A percentile compares a stretch with the other conserved stretches of the same genome.
Conservation (phyloP, 2,113 vertebrate genomes). For the Silurus meridionalis region DNA sequence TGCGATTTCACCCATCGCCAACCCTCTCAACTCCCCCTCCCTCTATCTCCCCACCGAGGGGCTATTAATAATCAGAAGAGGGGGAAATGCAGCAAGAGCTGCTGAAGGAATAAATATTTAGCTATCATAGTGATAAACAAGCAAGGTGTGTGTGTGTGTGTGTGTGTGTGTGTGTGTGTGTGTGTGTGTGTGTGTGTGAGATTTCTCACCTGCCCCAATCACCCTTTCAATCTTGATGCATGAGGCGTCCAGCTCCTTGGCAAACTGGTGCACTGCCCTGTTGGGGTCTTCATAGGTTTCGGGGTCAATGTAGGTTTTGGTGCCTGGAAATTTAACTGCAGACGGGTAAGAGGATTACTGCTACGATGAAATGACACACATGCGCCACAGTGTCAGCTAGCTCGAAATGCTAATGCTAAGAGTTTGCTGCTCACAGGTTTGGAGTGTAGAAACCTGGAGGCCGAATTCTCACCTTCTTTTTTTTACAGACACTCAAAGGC, state of each 20-base stretch:
- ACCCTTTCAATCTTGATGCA: slow-evolving; percentile 99
- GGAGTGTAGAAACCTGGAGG: background rate
- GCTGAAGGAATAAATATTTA: slow-evolving; percentile 84
- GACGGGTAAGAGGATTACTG: slow-evolving; percentile 97
- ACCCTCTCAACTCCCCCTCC: background rate
- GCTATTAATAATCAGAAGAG: slow-evolving; percentile 59
- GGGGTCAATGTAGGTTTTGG: slow-evolving; percentile 99
- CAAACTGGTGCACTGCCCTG: slow-evolving; percentile 99
- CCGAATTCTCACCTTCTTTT: no score
- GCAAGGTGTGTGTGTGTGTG: slow-evolving; percentile 50
- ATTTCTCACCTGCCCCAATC: slow-evolving; percentile 94
- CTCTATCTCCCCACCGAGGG: slow-evolving; percentile 46
- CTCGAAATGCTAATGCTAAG: background rate
- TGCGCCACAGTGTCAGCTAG: slow-evolving; percentile 62
- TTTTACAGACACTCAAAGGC: no score
- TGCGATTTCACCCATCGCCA: slow-evolving; percentile 47
- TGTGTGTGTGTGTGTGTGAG: background rate
- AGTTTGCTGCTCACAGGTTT: background rate
- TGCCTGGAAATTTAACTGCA: slow-evolving; percentile 99
- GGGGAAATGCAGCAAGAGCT: slow-evolving; percentile 61
- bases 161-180: background rate
- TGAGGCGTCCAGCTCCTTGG: slow-evolving; percentile 99
- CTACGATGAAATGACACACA: slow-evolving; percentile 82
- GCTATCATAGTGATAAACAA: slow-evolving; percentile 86
- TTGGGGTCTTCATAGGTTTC: slow-evolving; percentile 98